Evolutionary conservation across 2,113 vertebrate species (phyloP), one percentile per base, ranked within the genome.

Genomic region (Albula goreensis): DNA sequence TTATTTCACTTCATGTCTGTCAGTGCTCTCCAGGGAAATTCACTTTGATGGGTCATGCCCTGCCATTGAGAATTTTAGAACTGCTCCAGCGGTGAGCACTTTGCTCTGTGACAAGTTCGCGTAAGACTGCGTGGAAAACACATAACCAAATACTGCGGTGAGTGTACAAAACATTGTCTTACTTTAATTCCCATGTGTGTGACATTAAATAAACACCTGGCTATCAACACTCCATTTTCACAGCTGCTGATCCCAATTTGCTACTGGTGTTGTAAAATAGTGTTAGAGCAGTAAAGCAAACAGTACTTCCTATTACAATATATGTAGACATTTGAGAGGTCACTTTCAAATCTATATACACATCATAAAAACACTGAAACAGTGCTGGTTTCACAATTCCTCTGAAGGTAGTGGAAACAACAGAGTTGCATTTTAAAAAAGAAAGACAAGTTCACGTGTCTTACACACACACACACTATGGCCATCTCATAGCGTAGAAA

Each of bases 1-100:
- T 95, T 93, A 94, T 95, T 93, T 94, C 94, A 95, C 95, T 93
- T 94, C 93, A 92, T 93, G 94, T 94, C 96, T 96, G 94, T 96
- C 95, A 95, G 90, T 94, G 91, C 91, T 92, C 91, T 90, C 91
- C 83, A 92, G 91, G 79, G 92, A 92, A 91, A 94, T 95, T 94
- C 92, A 92, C 92, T 94, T 88, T 91, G 91, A 83, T 86, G 89
- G 91, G 91, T 91, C 92, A 92, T 91, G 81, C 94, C 94, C 92
- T 91, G 87, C 90, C 86, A 90, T 92, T 50, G 81, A 78, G 81
- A 52, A 83, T 56, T 82, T 66, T 56, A 86, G 50, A 50, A 56
- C 13, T 10, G 31, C 63, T 53, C 12, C 50, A 52, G 50, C 53
- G 13, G 80, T 52, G 53, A 81, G 49, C 57, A 50, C 41, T 13